Base-by-base conservation (phyloP, 2,113 vertebrate species). In the Colossoma macropomum region DNA sequence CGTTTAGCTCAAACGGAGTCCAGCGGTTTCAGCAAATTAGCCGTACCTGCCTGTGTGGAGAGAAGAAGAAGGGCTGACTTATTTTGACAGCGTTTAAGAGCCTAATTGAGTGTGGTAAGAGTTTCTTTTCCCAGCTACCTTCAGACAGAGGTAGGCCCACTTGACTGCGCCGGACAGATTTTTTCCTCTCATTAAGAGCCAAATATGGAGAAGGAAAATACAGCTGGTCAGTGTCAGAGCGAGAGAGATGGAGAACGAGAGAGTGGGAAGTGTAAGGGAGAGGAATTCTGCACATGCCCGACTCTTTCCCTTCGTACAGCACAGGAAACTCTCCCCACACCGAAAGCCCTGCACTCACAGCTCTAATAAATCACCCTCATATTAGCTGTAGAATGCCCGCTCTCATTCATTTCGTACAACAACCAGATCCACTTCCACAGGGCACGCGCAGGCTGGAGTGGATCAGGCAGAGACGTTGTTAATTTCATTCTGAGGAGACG, bases 171-270 rank as follows among this genome's bases (percentile, higher is more conserved):
- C 34, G 17, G 50, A 80, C 50, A 23, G 75, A 69, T 28, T 75
- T 83, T 85, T 75, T 76, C 81, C 69, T 38, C 81, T 74, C 81
- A 87, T 85, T 83, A 80, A 77, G 68, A 12, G 66, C 84, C 80
- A 83, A 87, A 84, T 82, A 87, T 80, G 84, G 81, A 71, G 69
- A 85, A 81, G 69, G 45, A 77, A 73, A 83, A 81, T 50, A 76
- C 69, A 81, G 73, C 74, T 84, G 82, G 77, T 59, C 80, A 72
- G 65, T 65, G 72, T 86, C 34, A 56, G 45, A 74, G 3, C 48
- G 32, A 63, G 75, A 62, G 70, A 59, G 68, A 78, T 28, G 54
- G 72, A 71, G 77, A 56, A 76, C 70, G 41, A 66, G 38, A 65
- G 73, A 13, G 23, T 52, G 66, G 65, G 32, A 54, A 56, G 56